These are phyloP conservation scores for Drosophila fulvimacula DNA, from an alignment of 2,888 invertebrate genomes.

Conservation along the genomic window DNA sequence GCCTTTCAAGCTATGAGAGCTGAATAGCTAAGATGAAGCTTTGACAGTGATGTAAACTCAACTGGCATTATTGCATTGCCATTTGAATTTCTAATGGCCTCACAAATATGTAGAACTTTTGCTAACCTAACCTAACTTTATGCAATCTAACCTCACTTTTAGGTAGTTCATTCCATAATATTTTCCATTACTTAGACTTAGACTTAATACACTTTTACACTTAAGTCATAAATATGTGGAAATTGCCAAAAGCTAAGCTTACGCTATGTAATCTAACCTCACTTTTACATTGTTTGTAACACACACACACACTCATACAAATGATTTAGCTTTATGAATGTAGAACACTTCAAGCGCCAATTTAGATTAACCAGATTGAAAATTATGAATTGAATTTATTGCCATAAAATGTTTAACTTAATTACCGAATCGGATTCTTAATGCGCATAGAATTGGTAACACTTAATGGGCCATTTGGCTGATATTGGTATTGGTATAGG, in stretches of 20 bases:
- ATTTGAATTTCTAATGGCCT: neutral
- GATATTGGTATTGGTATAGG: neutral
- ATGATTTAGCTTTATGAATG: neutral
- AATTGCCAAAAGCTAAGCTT: neutral
- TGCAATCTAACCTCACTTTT: neutral
- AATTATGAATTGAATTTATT: conserved; percentile 36
- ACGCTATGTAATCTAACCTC: neutral
- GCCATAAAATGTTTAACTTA: conserved; percentile 34
- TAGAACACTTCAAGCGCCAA: conserved; percentile 14
- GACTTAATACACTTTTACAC: neutral
- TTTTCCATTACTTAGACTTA: too few species aligned
- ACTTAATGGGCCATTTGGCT: conserved; percentile 26
- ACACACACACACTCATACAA: neutral
- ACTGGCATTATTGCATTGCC: neutral
- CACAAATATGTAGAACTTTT: neutral
- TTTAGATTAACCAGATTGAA: conserved; percentile 22
- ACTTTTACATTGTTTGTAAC: neutral
- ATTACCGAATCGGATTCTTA: conserved; percentile 49
- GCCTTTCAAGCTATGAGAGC: neutral
- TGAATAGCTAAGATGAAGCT: neutral
- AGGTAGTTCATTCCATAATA: too few species aligned
- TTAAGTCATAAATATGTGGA: neutral
- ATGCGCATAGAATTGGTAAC: conserved; percentile 46
- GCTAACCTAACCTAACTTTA: neutral
- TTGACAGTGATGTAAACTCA: neutral